Conservation (phyloP, 2,888 invertebrate genomes). For the Antheraea yamamai region DNA sequence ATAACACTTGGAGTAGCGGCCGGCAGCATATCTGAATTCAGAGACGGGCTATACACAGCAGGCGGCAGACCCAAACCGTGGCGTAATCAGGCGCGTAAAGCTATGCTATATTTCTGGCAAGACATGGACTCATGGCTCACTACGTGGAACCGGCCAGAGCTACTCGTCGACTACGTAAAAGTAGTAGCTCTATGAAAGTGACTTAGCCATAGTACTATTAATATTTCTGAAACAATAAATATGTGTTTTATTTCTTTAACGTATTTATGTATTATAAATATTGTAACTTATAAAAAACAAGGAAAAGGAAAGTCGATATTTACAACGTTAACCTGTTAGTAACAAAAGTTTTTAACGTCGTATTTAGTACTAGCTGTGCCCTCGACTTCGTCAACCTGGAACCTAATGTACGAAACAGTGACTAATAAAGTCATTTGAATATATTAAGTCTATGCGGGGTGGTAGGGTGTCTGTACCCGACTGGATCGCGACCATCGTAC, state of each 20-base stretch:
- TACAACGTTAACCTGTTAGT: too few relatives aligned
- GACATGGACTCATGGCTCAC: constrained; percentile 80
- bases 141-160: constrained; percentile 80
- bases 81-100: constrained; percentile 81
- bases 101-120: constrained; percentile 83
- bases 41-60: constrained; percentile 73
- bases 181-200: constrained; percentile 74
- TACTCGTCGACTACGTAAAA: constrained; percentile 84
- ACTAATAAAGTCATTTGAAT: too few relatives aligned
- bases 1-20: constrained; percentile 86
- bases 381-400: too few relatives aligned
- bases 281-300: too few relatives aligned
- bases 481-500: too few relatives aligned
- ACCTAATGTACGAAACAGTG: too few relatives aligned
- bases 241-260: background rate
- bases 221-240: background rate
- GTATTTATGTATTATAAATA: too few relatives aligned
- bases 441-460: too few relatives aligned
- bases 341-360: too few relatives aligned
- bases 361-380: too few relatives aligned
- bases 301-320: too few relatives aligned
- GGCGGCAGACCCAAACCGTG: constrained; percentile 83
- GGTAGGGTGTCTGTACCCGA: too few relatives aligned
- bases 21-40: constrained; percentile 86
- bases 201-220: constrained; percentile 9